Base-by-base conservation (phyloP, 1,140 invertebrate species). In the Tachypleus tridentatus region DNA sequence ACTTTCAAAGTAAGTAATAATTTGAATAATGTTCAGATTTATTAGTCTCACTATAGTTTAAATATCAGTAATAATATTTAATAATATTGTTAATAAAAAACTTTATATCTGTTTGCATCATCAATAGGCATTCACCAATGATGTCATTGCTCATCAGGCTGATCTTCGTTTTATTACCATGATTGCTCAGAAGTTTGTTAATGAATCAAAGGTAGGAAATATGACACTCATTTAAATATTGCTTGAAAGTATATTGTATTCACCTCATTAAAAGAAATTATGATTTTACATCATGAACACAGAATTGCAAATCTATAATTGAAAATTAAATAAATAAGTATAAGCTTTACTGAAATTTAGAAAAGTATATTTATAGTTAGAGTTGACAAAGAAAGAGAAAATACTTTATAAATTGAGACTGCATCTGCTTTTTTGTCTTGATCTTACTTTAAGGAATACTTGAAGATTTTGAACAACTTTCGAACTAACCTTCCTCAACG, bases 81-180 rank as follows among this genome's bases (percentile, higher is more conserved):
- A 54, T 54, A 54, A 58, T 58, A 58, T 58, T 10, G 47, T 58
- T n/a, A 9, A 2, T 10, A 58, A 7, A n/a, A 6, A 58, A 58
- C 6, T 58, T 58, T 59, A 59, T 59, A 11, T 47, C 68, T 73
- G 51, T 29, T 29, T 29, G 29, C 29, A 29, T 29, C 29, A 29
- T 29, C 29, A 29, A 29, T 67, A 76, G 74, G 88, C 91, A 67
- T 93, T 97, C 76, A 85, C 92, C 8, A 88, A 86, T 64, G 93
- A 97, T 76, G 90, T 97, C 1, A 93, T 96, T 71, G 87, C 91
- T 3, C 93, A 96, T 73, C 91, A 96, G 76, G 93, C 91, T 2
- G 93, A 97, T 77, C 78, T 96, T 3, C 80, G 93, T 49, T 97
- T 95, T 75, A 92, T 96, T 66, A 93, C 90, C 2, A 94, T 97